phyloP scores from a whole-genome alignment of 2,888 invertebrate species.

The Luperina testacea region DNA sequence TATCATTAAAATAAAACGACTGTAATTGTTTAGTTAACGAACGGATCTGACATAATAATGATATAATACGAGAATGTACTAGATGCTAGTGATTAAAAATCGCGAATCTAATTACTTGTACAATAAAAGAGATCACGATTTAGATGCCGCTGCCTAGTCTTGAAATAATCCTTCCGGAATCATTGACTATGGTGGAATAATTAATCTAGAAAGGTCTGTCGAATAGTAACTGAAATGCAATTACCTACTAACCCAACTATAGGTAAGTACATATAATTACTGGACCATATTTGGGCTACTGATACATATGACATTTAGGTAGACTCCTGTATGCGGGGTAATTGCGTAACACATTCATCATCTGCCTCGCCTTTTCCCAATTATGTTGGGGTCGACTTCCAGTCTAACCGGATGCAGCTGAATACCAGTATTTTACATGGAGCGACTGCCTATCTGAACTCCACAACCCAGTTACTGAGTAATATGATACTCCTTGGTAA shows the following conservation, averaged over 20 bases:
- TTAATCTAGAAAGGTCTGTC: background rate
- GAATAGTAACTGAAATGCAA: background rate
- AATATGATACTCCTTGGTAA: too few species aligned
- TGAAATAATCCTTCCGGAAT: slow-evolving; percentile 13
- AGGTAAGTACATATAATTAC: background rate
- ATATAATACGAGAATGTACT: slow-evolving; percentile 28
- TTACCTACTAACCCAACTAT: background rate
- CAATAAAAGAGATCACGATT: slow-evolving; percentile 23
- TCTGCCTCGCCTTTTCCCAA: too few species aligned
- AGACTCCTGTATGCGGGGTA: background rate
- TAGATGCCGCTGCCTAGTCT: background rate
- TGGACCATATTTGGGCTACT: background rate
- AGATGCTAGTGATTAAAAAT: slow-evolving; percentile 30
- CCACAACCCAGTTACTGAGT: too few species aligned
- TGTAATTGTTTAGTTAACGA: slow-evolving; percentile 36
- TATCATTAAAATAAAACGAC: slow-evolving; percentile 48
- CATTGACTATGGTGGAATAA: background rate
- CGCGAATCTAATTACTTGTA: slow-evolving; percentile 40
- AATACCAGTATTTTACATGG: too few species aligned
- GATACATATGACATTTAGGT: background rate
- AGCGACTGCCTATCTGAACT: too few species aligned
- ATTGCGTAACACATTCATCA: background rate
- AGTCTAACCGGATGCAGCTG: too few species aligned
- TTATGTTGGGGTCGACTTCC: too few species aligned
- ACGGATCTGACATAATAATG: slow-evolving; percentile 42